Base-by-base conservation (phyloP, 2,888 invertebrate genomes). In the Antheraea yamamai region DNA sequence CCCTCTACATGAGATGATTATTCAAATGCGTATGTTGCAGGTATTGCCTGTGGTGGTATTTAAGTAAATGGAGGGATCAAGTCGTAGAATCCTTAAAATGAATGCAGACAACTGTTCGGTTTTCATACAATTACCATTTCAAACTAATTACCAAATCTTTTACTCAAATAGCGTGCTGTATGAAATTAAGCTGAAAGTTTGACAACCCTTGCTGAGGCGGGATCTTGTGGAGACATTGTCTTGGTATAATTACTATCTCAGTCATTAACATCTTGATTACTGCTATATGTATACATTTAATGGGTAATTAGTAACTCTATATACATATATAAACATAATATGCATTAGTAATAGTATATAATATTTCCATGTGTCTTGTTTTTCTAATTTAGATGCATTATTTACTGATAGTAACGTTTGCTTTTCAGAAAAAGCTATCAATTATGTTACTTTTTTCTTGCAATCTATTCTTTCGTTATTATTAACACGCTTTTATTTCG, bases 191-290 rank as follows among this genome's bases (percentile, higher is more conserved):
- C 14, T 66, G 0, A 6, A 66, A 39, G 39, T 35, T 8, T 39
- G 70, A 70, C 70, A 70, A 39, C 70, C 70, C 70, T 70, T 39
- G 39, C n/a, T 39, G 39, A 30, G 30, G 16, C 39, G 20, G 70
- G 39, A 35, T 70, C 39, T 39, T 18, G 39, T 39, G 70, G 10
- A 70, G 35, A 39, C 23, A 70, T n/a, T 39, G 70, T 70, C 70
- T 79, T 75, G 76, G 77, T 72, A 66, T 73, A 77, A 78, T 79
- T 81, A 82, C 80, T 83, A 82, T 82, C 79, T 81, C 76, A 77
- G 81, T 79, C 82, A 78, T 82, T 83, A 83, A 81, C 80, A 81
- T 78, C 74, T 81, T 81, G 79, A 83, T 83, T 83, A 81, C 80
- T 81, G 77, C 77, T 75, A 4, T 74, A 77, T 78, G 77, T 79